Percentiles rank a stretch among this genome's conserved stretches.
Evolutionary conservation across 2,797 vertebrate species (phyloP).

Genomic region (Accipiter superciliosus): DNA sequence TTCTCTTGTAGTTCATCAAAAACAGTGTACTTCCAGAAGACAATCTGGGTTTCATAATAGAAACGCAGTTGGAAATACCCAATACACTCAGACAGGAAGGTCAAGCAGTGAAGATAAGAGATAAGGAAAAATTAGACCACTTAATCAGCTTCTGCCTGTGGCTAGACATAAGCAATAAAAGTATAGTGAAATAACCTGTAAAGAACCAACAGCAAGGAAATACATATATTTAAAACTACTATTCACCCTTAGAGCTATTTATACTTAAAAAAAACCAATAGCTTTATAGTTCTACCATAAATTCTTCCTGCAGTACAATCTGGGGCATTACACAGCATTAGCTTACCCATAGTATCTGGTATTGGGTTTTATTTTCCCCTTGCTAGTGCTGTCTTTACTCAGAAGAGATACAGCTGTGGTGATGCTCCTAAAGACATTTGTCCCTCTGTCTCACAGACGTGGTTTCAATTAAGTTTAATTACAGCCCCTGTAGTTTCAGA

Average conservation of each 20-base stretch:
- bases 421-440: conserved; percentile 49
- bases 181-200: neutral
- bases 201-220: neutral
- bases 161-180: conserved; percentile 13
- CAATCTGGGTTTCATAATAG: conserved; percentile 33
- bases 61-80: neutral
- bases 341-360: neutral
- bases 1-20: conserved; percentile 10
- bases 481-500: conserved; percentile 44
- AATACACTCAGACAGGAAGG: conserved; percentile 20
- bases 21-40: neutral
- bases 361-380: conserved; percentile 4
- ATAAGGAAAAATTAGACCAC: conserved; percentile 27
- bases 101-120: conserved; percentile 15
- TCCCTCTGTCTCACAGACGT: conserved; percentile 28
- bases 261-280: neutral
- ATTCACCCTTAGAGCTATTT: neutral
- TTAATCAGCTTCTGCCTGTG: conserved; percentile 19
- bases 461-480: conserved; percentile 49
- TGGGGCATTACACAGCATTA: neutral
- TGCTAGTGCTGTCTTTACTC: neutral
- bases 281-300: neutral
- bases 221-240: neutral
- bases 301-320: neutral
- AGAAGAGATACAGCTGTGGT: conserved; percentile 1